Percentiles rank a stretch among this genome's conserved stretches.
phyloP scores from a whole-genome alignment of 2,888 invertebrate species.

The Gymnoscelis rufifasciata region DNA sequence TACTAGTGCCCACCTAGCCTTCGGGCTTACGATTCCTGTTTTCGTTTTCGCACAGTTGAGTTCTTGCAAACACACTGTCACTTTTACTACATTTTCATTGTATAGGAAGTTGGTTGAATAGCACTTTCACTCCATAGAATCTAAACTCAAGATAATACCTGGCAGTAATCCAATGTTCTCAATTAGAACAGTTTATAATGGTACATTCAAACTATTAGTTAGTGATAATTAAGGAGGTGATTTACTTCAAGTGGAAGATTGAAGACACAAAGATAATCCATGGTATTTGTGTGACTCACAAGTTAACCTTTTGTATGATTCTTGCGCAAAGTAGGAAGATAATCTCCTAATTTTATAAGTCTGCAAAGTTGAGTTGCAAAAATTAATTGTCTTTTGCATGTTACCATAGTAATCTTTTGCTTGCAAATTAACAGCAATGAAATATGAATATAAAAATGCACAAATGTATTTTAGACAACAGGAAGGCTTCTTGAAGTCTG shows the following conservation, averaged over 20 bases:
- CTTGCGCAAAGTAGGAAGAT: too few relatives aligned
- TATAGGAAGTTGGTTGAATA: conserved; percentile 43
- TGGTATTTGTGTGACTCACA: conserved; percentile 5
- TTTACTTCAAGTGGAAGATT: conserved; percentile 9
- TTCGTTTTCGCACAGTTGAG: conserved; percentile 22
- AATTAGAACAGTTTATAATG: conserved; percentile 51
- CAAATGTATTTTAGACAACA: too few relatives aligned
- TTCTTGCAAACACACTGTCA: conserved; percentile 24
- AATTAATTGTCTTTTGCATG: too few relatives aligned
- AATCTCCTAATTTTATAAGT: too few relatives aligned
- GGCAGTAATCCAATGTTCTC: conserved; percentile 60
- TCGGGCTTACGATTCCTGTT: conserved; percentile 12
- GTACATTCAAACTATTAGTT: conserved; percentile 10
- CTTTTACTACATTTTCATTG: conserved; percentile 23
- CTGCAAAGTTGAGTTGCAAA: too few relatives aligned
- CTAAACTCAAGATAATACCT: conserved; percentile 44
- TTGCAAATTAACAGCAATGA: too few relatives aligned
- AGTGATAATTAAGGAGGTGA: conserved; percentile 18
- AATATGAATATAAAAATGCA: too few relatives aligned
- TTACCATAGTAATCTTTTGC: too few relatives aligned
- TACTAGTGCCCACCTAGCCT: conserved; percentile 29
- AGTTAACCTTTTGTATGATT: too few relatives aligned
- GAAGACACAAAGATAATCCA: conserved; percentile 7
- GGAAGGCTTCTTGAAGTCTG: too few relatives aligned
- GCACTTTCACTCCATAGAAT: conserved; percentile 43